Conservation (phyloP, 2,113 vertebrate genomes). For the Lycocorax pyrrhopterus region DNA sequence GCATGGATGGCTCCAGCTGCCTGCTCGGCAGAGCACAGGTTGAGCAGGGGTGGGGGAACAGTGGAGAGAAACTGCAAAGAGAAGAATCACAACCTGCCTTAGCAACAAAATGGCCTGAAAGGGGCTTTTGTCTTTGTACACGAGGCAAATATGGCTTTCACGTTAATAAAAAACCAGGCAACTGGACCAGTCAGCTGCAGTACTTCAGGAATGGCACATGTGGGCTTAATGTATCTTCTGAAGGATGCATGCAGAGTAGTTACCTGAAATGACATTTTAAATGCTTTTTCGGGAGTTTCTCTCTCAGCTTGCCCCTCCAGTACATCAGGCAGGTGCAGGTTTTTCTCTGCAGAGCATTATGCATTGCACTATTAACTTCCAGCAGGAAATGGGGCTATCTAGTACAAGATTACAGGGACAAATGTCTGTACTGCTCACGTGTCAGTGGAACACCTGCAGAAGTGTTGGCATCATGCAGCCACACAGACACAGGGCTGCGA, state of each 20-base stretch:
- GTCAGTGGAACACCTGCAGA: neutral
- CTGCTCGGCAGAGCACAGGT: accelerated
- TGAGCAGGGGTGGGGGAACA: neutral
- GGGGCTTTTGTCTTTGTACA: neutral
- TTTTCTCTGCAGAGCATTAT: neutral
- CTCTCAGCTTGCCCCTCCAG: neutral
- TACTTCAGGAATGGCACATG: neutral
- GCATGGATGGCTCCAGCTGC: neutral
- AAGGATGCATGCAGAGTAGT: neutral
- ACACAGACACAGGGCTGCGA: neutral
- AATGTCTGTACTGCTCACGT: accelerated
- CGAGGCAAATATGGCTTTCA: neutral
- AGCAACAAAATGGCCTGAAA: neutral
- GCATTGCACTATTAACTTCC: neutral
- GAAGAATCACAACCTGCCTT: neutral
- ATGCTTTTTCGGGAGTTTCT: neutral
- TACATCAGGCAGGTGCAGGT: neutral
- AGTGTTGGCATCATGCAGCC: neutral
- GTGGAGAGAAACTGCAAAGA: neutral
- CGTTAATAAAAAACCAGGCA: neutral
- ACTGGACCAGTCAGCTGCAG: neutral
- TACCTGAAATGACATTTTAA: neutral
- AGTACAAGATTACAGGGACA: neutral
- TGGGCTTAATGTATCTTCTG: neutral
- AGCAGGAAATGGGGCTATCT: neutral